Evolutionary conservation across 2,888 invertebrate species (phyloP).

Genomic region (Tetramorium bicarinatum): DNA sequence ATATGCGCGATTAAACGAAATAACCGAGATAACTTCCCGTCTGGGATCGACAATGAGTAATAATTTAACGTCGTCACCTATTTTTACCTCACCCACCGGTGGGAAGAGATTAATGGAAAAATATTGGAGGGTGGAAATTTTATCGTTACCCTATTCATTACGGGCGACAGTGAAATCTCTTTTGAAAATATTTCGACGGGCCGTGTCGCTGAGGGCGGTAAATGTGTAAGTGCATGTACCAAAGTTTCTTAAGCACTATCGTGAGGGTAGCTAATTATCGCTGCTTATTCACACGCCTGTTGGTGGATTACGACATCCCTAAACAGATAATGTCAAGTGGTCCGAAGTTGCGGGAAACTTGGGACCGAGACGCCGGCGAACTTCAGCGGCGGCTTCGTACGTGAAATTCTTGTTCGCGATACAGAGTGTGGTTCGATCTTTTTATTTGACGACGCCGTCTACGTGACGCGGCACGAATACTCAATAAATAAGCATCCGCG

Average conservation of each 20-base stretch:
- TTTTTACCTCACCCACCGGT: not conserved
- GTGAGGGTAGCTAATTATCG: constrained; percentile 59
- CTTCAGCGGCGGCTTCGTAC: constrained; percentile 27
- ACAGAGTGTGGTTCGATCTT: not conserved
- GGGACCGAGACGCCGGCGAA: constrained; percentile 30
- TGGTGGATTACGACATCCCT: constrained; percentile 54
- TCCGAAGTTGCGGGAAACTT: constrained; percentile 55
- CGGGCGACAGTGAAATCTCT: constrained; percentile 28
- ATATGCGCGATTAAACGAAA: not conserved
- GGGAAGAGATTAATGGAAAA: constrained; percentile 39
- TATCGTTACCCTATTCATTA: constrained; percentile 44
- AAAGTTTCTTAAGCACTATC: constrained; percentile 49
- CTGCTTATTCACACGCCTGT: constrained; percentile 49
- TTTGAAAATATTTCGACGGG: constrained; percentile 47
- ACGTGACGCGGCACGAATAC: constrained; percentile 22
- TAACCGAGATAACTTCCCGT: not conserved
- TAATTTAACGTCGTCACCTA: constrained; percentile 25
- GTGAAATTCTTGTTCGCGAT: constrained; percentile 46
- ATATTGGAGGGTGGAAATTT: constrained; percentile 60
- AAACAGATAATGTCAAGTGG: constrained; percentile 59
- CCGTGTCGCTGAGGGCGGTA: not conserved
- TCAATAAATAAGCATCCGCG: constrained; percentile 23
- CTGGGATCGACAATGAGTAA: not conserved
- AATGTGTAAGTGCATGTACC: constrained; percentile 40
- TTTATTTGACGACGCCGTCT: constrained; percentile 1